Conservation (phyloP, 2,888 invertebrate species). For the Zonitis immaculata region DNA sequence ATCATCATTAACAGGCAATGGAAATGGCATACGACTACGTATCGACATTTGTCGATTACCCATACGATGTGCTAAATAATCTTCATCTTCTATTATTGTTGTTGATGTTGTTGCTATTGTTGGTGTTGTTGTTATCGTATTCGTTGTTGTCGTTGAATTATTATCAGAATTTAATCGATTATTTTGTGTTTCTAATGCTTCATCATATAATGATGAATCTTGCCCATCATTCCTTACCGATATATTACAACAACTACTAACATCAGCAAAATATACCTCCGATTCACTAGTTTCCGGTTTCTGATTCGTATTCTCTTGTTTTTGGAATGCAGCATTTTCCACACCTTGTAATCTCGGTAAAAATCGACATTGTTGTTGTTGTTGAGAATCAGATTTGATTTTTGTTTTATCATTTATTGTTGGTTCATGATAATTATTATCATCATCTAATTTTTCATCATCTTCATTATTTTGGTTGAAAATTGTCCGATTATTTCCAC, state of each 20-base stretch:
- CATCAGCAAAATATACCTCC: slow-evolving; percentile 82
- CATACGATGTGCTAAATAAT: slow-evolving; percentile 55
- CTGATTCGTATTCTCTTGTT: slow-evolving; percentile 57
- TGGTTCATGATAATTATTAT: slow-evolving; percentile 45
- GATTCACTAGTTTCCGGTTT: slow-evolving; percentile 66
- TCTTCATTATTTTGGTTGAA: slow-evolving; percentile 37
- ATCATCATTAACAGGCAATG: slow-evolving; percentile 48
- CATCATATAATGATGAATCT: slow-evolving; percentile 56
- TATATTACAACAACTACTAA: slow-evolving; percentile 77
- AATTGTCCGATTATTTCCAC: slow-evolving; percentile 42
- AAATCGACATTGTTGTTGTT: slow-evolving; percentile 43
- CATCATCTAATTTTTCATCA: slow-evolving; percentile 38
- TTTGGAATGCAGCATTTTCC: slow-evolving; percentile 73
- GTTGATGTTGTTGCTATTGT: neutral
- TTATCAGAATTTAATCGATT: slow-evolving; percentile 38
- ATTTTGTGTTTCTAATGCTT: slow-evolving; percentile 49
- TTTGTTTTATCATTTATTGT: slow-evolving; percentile 32
- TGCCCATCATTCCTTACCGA: slow-evolving; percentile 57
- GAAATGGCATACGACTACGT: slow-evolving; percentile 56
- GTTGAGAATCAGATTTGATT: slow-evolving; percentile 32
- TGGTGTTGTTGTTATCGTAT: slow-evolving; percentile 29
- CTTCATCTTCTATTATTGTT: slow-evolving; percentile 50
- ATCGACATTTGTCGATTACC: slow-evolving; percentile 57
- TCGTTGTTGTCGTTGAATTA: slow-evolving; percentile 41
- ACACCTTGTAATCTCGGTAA: slow-evolving; percentile 61